Conservation (phyloP, 2,797 vertebrate genomes). For the Hemitrygon akajei region DNA sequence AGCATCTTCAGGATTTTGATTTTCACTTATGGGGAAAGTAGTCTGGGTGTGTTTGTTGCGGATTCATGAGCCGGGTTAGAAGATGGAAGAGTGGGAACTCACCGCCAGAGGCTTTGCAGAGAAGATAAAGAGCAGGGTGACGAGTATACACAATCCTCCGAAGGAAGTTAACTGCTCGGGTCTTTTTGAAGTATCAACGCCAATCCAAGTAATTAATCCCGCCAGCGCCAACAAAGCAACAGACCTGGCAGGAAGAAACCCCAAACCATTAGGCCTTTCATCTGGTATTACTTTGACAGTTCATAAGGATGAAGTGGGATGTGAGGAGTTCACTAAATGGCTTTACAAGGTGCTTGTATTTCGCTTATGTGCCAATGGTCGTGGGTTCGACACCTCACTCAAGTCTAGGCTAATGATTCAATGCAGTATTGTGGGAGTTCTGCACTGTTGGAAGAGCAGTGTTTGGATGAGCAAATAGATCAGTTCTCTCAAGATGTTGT, state of each 20-base stretch:
- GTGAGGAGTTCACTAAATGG: neutral
- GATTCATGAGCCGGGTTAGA: neutral
- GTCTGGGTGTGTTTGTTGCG: neutral
- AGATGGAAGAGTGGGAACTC: constrained; percentile 45
- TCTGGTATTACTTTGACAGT: neutral
- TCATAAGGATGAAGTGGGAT: neutral
- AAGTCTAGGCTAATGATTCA: neutral
- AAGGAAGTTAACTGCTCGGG: constrained; percentile 83
- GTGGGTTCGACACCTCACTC: too few relatives aligned
- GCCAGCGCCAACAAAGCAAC: constrained; percentile 57
- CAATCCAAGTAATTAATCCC: constrained; percentile 71
- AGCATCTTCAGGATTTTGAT: too few relatives aligned
- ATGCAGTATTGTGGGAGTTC: neutral
- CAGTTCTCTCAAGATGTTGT: too few relatives aligned
- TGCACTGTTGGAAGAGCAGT: neutral
- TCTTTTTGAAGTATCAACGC: constrained; percentile 65
- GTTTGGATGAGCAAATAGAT: neutral
- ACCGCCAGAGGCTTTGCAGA: constrained; percentile 76
- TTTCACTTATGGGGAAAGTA: too few relatives aligned
- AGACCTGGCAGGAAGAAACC: constrained; percentile 58
- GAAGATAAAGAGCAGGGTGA: constrained; percentile 66
- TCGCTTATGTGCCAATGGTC: too few relatives aligned
- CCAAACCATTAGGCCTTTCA: neutral
- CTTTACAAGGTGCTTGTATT: too few relatives aligned
- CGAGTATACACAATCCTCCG: constrained; percentile 71